Percentiles rank a stretch among this genome's conserved stretches.
These are phyloP conservation scores for Mercenaria mercenaria DNA, from an alignment of 1,140 invertebrate genomes.

Conservation along the genomic window DNA sequence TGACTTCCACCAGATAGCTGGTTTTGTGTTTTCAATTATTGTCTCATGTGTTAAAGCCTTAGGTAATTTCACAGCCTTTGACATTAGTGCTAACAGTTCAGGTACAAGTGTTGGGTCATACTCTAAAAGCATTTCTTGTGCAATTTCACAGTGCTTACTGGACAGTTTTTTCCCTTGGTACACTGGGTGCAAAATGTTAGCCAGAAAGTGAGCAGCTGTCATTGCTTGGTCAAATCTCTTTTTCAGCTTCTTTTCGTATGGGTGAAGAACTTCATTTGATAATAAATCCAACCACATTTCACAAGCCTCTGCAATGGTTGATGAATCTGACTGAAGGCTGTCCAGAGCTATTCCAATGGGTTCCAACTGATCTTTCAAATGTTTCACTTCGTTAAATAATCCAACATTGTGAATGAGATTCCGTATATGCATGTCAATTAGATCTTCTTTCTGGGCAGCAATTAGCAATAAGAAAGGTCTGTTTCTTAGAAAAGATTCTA, in stretches of 20 bases:
- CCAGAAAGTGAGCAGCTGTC: background rate
- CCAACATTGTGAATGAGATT: constrained; percentile 22
- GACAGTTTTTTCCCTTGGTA: background rate
- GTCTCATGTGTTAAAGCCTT: background rate
- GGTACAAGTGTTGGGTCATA: background rate
- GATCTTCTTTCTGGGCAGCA: too few species aligned
- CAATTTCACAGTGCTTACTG: background rate
- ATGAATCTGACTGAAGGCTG: background rate
- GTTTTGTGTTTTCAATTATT: background rate
- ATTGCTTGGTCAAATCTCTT: constrained; percentile 17
- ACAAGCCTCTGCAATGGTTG: constrained; percentile 10
- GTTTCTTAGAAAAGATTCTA: background rate
- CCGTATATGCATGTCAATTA: too few species aligned
- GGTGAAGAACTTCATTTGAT: background rate
- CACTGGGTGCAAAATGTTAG: background rate
- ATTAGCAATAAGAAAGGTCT: background rate
- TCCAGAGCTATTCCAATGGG: background rate
- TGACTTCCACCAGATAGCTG: background rate
- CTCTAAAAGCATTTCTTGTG: background rate
- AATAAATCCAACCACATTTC: constrained; percentile 1
- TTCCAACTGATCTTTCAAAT: background rate
- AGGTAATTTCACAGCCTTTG: background rate
- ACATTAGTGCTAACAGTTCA: background rate
- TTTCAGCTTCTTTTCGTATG: background rate
- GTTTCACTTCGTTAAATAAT: constrained; percentile 3